Evolutionary conservation across 2,113 vertebrate species (phyloP).

Genomic region (Mola mola): DNA sequence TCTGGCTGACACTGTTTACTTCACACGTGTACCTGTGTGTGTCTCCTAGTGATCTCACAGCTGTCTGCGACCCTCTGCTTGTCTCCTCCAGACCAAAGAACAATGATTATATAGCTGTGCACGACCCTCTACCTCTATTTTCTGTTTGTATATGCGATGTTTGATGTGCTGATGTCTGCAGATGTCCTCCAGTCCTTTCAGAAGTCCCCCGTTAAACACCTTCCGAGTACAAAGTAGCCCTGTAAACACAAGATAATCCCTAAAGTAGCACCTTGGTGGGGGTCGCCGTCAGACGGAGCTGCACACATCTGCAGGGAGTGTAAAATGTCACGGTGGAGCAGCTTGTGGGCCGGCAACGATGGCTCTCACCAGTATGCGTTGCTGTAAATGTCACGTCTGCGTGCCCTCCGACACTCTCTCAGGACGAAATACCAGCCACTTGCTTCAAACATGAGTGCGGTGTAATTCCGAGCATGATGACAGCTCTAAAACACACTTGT

Average conservation of each 20-base stretch:
- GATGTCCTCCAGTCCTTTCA: constrained; percentile 36
- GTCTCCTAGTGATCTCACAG: constrained; percentile 37
- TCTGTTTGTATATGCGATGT: constrained; percentile 25
- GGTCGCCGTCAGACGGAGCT: constrained; percentile 13
- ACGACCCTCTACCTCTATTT: constrained; percentile 46
- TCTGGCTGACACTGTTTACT: constrained; percentile 18
- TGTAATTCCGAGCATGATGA: constrained; percentile 65
- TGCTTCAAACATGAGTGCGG: constrained; percentile 51
- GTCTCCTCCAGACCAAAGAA: constrained; percentile 30
- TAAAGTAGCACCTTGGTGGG: constrained; percentile 60
- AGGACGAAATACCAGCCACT: constrained; percentile 15
- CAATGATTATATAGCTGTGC: constrained; percentile 63
- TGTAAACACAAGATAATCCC: constrained; percentile 64
- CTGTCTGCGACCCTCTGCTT: constrained; percentile 22
- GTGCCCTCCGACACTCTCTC: background rate
- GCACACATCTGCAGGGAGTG: constrained; percentile 33
- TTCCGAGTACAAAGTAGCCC: constrained; percentile 57
- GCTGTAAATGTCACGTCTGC: constrained; percentile 17
- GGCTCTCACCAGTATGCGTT: background rate
- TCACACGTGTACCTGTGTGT: background rate
- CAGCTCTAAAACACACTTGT: constrained; percentile 58
- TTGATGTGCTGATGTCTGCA: constrained; percentile 60
- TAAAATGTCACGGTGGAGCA: background rate
- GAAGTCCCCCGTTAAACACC: constrained; percentile 38
- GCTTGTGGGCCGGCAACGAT: background rate